Evolutionary conservation across 2,888 invertebrate genomes (phyloP).

Genomic region (Scaeva pyrastri): DNA sequence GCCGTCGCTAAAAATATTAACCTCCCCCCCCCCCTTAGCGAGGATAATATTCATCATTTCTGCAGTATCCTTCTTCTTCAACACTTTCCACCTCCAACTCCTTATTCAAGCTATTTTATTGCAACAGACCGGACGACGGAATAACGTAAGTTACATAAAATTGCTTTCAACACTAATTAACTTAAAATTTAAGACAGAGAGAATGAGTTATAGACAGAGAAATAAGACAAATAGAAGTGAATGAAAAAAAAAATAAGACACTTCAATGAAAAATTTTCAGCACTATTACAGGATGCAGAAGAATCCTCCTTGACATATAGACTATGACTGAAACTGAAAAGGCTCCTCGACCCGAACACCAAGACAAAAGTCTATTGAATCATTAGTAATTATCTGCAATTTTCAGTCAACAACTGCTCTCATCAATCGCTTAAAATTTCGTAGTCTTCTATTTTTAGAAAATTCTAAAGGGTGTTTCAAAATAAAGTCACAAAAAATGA

Average conservation of each 20-base stretch:
- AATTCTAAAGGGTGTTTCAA: slow-evolving; percentile 17
- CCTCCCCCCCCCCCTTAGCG: neutral
- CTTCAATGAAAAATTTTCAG: slow-evolving; percentile 32
- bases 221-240: neutral
- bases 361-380: slow-evolving; percentile 66
- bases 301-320: slow-evolving; percentile 30
- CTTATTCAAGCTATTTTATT: slow-evolving; percentile 49
- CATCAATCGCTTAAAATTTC: slow-evolving; percentile 58
- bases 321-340: slow-evolving; percentile 42
- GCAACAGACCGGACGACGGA: neutral
- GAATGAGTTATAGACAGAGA: neutral
- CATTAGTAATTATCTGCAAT: slow-evolving; percentile 67
- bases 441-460: neutral
- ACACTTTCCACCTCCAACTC: no score
- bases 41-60: slow-evolving; percentile 26
- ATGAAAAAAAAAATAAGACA: slow-evolving; percentile 33
- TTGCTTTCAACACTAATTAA: slow-evolving; percentile 69
- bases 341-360: neutral
- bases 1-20: neutral
- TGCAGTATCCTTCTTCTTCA: neutral
- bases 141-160: slow-evolving; percentile 30
- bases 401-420: slow-evolving; percentile 50
- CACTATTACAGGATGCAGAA: slow-evolving; percentile 6
- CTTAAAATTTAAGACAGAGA: slow-evolving; percentile 18
- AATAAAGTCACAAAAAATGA: no score